Evolutionary conservation across 1,140 invertebrate species (phyloP), one percentile per base, ranked within the genome.

Genomic region (Drosophila nannoptera): DNA sequence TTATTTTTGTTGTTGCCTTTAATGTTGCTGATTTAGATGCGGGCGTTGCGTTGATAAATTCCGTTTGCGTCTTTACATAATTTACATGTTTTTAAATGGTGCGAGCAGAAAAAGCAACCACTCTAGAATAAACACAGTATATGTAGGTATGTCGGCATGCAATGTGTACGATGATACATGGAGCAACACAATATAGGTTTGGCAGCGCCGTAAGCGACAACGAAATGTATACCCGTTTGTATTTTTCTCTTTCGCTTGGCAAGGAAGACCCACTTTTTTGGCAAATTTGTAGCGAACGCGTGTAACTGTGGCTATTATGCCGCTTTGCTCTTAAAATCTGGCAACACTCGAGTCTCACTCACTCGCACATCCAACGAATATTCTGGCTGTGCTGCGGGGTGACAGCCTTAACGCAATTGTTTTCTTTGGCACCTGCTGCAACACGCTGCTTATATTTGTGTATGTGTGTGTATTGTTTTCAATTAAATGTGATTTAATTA

Each of bases 61-160:
- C 81, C 63, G 64, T 61, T 50, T 45, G 60, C 68, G 63, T 50
- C 63, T 86, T 80, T 73, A 78, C 77, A 84, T 74, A 77, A 86
- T 84, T 77, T 86, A 77, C 80, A 84, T 83, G 75, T 69, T 78
- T 74, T 60, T 67, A 62, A 80, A 69, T 62, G 53, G 55, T 73
- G 61, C 58, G 50, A 62, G 65, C 68, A 75, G 70, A 55, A 45
- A 22, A 43, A 52, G 58, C 50, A 42, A 50, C 42, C 53, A 58
- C 66, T 61, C 40, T 55, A 63, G 52, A 58, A 48, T 69, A 69
- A 62, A 63, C 64, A 68, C 59, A 75, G 49, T 56, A 38, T 53
- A 33, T 42, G 33, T 46, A 38, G 64, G 62, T 50, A 29, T 43
- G n/a, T 8, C 48, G 58, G 52, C 22, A 42, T 49, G 66, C 32